Evolutionary conservation across 2,113 vertebrate species (phyloP), one percentile per base, ranked within the genome.

Genomic region (Phalacrocorax carbo): DNA sequence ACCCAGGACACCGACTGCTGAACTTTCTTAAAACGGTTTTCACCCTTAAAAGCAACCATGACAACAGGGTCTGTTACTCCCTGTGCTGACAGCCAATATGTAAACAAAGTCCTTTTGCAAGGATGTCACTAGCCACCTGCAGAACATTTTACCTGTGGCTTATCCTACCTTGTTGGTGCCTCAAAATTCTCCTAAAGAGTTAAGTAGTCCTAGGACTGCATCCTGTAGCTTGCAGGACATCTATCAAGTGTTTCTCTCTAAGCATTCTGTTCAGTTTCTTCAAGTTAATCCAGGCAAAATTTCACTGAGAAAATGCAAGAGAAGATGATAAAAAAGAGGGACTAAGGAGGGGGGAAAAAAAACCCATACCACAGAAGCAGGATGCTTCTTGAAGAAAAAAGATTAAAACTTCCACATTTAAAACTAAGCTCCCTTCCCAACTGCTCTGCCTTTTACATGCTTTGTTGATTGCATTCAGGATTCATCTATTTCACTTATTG

Each of bases 301-400:
- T 36, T 40, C 42, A 82, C 14, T 17, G 14, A 88, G 42, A 71
- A 91, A 93, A 86, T 11, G 29, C 32, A 72, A 72, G 27, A 82
- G 26, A 62, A n/a, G 27, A 42, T 26, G 14, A 65, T 15, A 17
- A 71, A 71, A 55, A 57, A 17, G 38, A 6, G 1, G 5, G 15
- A 70, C 9, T 30, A 22, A 11, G 6, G 3, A 3, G 2, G 3
- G 3, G 3, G 2, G 2, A 1, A 5, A 15, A 15, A 44, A 16
- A 5, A 23, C 14, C 2, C 44, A 85, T 76, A 9, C 52, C 23
- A 57, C 40, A 61, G 4, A 82, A 80, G 42, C 27, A 79, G 11
- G 36, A 62, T 36, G 64, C 16, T 77, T 69, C 36, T 23, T 32
- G 23, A 77, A 62, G 5, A 5, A 55, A 44, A 25, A 18, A 27